A percentile compares a stretch with the other conserved stretches of the same genome.
Conservation (phyloP, 2,888 invertebrate species). For the Epinotia bilunana region DNA sequence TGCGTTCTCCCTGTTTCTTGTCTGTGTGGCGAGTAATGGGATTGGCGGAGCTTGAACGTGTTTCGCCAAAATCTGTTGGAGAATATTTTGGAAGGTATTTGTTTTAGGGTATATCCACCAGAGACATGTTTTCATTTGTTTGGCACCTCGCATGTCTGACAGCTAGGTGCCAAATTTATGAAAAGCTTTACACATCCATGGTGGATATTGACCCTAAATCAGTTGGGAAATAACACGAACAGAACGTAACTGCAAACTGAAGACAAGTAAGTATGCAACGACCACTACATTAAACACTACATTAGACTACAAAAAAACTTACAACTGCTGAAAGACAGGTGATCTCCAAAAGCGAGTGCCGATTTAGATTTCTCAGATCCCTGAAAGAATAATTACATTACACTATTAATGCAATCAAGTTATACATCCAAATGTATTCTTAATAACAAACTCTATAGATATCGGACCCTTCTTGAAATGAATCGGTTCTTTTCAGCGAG, state of each 20-base stretch:
- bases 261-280: neutral
- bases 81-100: neutral
- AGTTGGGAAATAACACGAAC: neutral
- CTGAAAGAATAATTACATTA: slow-evolving; percentile 54
- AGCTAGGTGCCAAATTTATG: no score
- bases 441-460: neutral
- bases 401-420: neutral
- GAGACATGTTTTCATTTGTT: no score
- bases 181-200: no score
- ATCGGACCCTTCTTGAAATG: slow-evolving; percentile 63
- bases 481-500: slow-evolving; percentile 70
- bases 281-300: no score
- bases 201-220: no score
- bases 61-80: slow-evolving; percentile 63
- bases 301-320: slow-evolving; percentile 49
- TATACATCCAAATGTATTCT: neutral
- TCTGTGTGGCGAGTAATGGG: slow-evolving; percentile 11
- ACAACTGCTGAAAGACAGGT: slow-evolving; percentile 70
- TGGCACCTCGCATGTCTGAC: no score
- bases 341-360: slow-evolving; percentile 73
- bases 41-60: slow-evolving; percentile 54
- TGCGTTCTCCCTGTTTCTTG: slow-evolving; percentile 12
- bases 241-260: neutral
- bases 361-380: slow-evolving; percentile 67
- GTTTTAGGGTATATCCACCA: no score